Conservation (phyloP, 2,797 vertebrate species). For the Sebastes elongatus region DNA sequence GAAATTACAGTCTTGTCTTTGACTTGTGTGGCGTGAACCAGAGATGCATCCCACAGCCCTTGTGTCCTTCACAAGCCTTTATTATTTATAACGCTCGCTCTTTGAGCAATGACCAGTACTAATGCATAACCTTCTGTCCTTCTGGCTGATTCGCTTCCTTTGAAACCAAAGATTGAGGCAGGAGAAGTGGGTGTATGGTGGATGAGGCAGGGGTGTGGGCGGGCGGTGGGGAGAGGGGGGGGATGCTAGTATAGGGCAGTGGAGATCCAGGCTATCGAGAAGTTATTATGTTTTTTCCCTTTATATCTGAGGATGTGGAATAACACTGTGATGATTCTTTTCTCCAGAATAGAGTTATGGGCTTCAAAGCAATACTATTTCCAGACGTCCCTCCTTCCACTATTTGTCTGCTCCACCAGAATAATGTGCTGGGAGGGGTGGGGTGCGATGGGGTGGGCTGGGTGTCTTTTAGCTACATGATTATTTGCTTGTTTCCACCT, state of each 20-base stretch:
- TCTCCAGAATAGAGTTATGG: slow-evolving; percentile 83
- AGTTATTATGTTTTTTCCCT: slow-evolving; percentile 85
- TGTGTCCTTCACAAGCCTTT: slow-evolving; percentile 94
- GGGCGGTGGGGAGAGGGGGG: slow-evolving; percentile 50
- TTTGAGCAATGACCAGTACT: slow-evolving; percentile 99
- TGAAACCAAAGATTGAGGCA: slow-evolving; percentile 95
- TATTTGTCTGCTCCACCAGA: slow-evolving; percentile 72
- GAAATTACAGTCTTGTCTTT: slow-evolving; percentile 96
- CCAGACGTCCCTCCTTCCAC: slow-evolving; percentile 71
- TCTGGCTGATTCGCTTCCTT: slow-evolving; percentile 96
- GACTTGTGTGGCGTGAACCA: slow-evolving; percentile 91
- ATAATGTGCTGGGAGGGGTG: slow-evolving; percentile 64
- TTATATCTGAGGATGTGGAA: slow-evolving; percentile 89
- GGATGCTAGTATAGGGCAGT: slow-evolving; percentile 73
- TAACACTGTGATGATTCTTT: slow-evolving; percentile 84
- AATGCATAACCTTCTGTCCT: slow-evolving; percentile 99
- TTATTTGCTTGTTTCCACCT: slow-evolving; percentile 70
- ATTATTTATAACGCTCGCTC: slow-evolving; percentile 99
- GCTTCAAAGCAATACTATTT: slow-evolving; percentile 82
- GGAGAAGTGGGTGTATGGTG: slow-evolving; percentile 79
- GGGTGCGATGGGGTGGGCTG: slow-evolving; percentile 22
- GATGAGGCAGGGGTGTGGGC: slow-evolving; percentile 71
- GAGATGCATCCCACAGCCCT: slow-evolving; percentile 88
- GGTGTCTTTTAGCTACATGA: slow-evolving; percentile 62
- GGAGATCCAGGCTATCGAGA: slow-evolving; percentile 86